Conservation (phyloP, 2,888 invertebrate species). For the Yponomeuta malinellus region DNA sequence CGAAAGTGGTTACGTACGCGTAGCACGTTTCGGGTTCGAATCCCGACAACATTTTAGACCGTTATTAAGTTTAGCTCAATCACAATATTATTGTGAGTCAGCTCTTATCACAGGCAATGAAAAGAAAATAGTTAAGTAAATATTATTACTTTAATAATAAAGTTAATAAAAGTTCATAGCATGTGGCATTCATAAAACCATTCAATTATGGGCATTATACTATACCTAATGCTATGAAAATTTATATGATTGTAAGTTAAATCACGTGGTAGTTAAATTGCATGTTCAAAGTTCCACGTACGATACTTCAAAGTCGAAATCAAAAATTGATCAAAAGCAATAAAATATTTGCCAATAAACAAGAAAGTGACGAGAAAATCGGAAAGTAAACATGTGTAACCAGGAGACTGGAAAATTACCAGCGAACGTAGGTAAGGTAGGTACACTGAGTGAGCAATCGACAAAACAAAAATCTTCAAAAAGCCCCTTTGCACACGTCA, state of each 20-base stretch:
- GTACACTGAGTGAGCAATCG: constrained; percentile 29
- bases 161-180: too few species aligned
- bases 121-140: too few species aligned
- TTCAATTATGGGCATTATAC: too few species aligned
- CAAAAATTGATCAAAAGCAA: constrained; percentile 6
- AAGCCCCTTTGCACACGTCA: constrained; percentile 43
- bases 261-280: not conserved
- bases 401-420: constrained; percentile 44
- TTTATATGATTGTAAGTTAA: not conserved
- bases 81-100: too few species aligned
- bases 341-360: constrained; percentile 7
- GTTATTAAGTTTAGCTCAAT: too few species aligned
- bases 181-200: too few species aligned
- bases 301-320: not conserved
- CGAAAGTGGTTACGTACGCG: not conserved
- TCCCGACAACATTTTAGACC: not conserved
- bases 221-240: too few species aligned
- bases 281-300: not conserved
- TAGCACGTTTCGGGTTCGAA: not conserved
- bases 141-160: too few species aligned
- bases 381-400: constrained; percentile 52
- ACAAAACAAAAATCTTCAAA: constrained; percentile 57
- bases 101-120: too few species aligned
- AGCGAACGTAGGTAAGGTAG: constrained; percentile 33
- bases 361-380: constrained; percentile 3